phyloP scores from a whole-genome alignment of 2,797 vertebrate genomes.

The Pseudotriccus pelzelni region DNA sequence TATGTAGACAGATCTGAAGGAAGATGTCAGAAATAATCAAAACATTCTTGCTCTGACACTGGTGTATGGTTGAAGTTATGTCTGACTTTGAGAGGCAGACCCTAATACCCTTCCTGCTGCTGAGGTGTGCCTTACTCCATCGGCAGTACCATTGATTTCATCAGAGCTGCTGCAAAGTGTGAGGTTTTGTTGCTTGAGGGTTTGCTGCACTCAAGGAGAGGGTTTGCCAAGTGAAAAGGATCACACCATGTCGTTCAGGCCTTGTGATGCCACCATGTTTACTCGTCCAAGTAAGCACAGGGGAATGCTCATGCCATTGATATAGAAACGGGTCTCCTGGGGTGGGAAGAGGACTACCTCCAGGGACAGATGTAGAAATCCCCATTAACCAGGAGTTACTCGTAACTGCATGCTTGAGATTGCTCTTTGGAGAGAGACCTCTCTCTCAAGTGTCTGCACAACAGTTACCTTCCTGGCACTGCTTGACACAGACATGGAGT shows the following conservation, averaged over 20 bases:
- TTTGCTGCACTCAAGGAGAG: neutral
- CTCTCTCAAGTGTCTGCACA: neutral
- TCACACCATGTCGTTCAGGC: rapidly evolving
- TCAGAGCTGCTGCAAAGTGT: neutral
- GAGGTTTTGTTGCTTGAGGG: neutral
- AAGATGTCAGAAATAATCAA: conserved; percentile 3
- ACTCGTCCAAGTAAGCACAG: neutral
- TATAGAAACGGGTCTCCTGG: neutral
- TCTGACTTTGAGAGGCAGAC: neutral
- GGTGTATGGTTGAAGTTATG: neutral
- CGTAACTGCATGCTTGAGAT: rapidly evolving
- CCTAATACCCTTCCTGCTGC: neutral
- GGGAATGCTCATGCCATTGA: rapidly evolving
- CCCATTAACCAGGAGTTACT: neutral
- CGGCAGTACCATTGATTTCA: neutral
- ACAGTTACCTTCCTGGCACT: neutral
- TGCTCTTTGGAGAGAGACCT: neutral
- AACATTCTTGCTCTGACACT: neutral
- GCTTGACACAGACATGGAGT: neutral
- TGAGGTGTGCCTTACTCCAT: neutral
- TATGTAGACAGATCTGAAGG: neutral
- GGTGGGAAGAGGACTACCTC: neutral
- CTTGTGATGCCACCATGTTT: neutral
- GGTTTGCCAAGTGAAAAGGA: neutral
- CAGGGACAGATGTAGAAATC: neutral